These are phyloP conservation scores for Sycobia sp. DNA, from an alignment of 1,140 invertebrate genomes.

Conservation along the genomic window DNA sequence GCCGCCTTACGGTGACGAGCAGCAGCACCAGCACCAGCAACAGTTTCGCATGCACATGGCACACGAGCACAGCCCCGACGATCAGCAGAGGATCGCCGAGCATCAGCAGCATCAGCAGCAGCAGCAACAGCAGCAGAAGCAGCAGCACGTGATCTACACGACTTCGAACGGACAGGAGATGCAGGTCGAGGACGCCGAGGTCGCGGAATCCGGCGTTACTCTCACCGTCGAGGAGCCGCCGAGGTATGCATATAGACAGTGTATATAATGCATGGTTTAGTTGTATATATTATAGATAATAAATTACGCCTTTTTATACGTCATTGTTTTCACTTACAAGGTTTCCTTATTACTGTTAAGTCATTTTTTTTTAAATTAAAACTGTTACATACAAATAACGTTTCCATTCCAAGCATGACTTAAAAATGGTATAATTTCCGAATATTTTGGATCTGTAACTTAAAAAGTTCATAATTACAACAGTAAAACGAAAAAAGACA, in stretches of 20 bases:
- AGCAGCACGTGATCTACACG: slow-evolving; percentile 51
- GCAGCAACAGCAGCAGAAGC: slow-evolving; percentile 42
- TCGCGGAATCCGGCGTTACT: slow-evolving; percentile 39
- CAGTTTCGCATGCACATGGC: slow-evolving; percentile 49
- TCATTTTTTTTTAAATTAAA: too few relatives aligned
- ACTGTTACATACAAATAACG: too few relatives aligned
- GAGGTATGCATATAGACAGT: slow-evolving; percentile 50
- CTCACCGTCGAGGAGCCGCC: slow-evolving; percentile 49
- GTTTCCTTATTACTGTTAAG: too few relatives aligned
- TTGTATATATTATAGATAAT: too few relatives aligned
- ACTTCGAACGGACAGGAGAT: slow-evolving; percentile 47
- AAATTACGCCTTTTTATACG: too few relatives aligned
- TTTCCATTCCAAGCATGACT: too few relatives aligned
- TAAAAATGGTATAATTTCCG: too few relatives aligned
- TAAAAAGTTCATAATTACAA: too few relatives aligned
- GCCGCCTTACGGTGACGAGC: background rate
- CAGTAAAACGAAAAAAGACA: too few relatives aligned
- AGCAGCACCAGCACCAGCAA: slow-evolving; percentile 36
- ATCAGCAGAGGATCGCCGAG: slow-evolving; percentile 41
- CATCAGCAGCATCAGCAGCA: slow-evolving; percentile 45
- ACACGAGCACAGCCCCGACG: slow-evolving; percentile 44
- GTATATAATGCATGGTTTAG: too few relatives aligned
- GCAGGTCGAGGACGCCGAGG: slow-evolving; percentile 43
- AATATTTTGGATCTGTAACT: too few relatives aligned
- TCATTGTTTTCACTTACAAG: too few relatives aligned